Evolutionary conservation across 2,888 invertebrate species (phyloP), one percentile per base, ranked within the genome.

Genomic region (Trichogramma dendrolimi): DNA sequence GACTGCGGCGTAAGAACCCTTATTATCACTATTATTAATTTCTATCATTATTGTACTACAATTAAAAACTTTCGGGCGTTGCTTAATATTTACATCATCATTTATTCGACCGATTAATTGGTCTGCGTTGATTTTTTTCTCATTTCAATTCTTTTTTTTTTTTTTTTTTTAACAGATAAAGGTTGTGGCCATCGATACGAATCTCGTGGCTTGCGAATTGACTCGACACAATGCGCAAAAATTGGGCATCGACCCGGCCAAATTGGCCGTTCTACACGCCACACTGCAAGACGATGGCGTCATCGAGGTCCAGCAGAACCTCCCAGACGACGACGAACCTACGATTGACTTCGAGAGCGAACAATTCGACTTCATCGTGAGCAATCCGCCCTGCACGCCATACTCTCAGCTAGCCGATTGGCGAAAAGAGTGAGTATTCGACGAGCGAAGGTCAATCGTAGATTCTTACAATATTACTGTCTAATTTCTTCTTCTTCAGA

Each of bases 351-450:
- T 75, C 8, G 63, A 71, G 50, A 66, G 72, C 4, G 72, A 72
- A 55, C 73, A 74, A 48, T 87, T 83, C 71, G 86, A 87, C 74
- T 70, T 86, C 10, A 83, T 88, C 42, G 84, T 88, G 54, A 85
- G 86, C 55, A 88, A 89, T 79, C 88, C 88, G 2, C 88, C 88
- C 0, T 89, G 88, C 71, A 80, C 88, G 7, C 83, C 83, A 14
- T 80, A 81, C 0, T 76, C 78, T 7, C 82, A 86, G 61, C 78
- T 88, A 69, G 69, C 75, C 42, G 72, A 75, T 43, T 72, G 88
- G 27, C 80, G 83, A 68, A 80, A 79, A 70, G 70, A 83, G 85
- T 86, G 79, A 81, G 60, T 61, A 4, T 5, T n/a, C 40, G 11
- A 40, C 7, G 14, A 8, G 3, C 11, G 4, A 54, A 7, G 4